These are phyloP conservation scores for Pinna nobilis DNA, from an alignment of 1,140 invertebrate species.

Conservation along the genomic window DNA sequence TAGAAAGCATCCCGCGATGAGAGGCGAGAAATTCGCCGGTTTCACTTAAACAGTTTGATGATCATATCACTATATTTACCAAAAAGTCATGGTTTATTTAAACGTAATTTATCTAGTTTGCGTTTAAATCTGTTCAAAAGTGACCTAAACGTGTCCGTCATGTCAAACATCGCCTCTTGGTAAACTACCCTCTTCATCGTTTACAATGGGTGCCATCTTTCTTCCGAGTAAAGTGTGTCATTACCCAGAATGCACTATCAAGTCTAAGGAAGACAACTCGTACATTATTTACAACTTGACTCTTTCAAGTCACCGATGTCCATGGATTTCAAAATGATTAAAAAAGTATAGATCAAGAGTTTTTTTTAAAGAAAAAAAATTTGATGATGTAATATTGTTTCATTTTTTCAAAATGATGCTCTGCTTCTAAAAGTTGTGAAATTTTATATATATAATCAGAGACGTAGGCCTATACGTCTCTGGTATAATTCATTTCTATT, in stretches of 20 bases:
- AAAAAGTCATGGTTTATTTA: neutral
- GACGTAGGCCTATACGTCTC: too few species aligned
- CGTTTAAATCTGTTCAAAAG: constrained; percentile 23
- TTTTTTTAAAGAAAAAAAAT: too few species aligned
- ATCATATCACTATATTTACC: neutral
- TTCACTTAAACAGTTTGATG: neutral
- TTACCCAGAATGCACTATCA: constrained; percentile 42
- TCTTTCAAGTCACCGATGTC: neutral
- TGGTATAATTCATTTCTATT: too few species aligned
- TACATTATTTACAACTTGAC: neutral
- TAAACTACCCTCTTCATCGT: constrained; percentile 32
- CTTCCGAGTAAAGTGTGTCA: constrained; percentile 46
- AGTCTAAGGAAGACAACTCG: constrained; percentile 41
- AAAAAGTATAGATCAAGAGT: too few species aligned
- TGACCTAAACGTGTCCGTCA: constrained; percentile 24
- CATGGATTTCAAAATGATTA: neutral
- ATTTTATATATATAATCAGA: too few species aligned
- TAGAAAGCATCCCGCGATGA: constrained; percentile 15
- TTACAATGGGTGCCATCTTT: constrained; percentile 44
- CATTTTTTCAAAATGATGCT: too few species aligned
- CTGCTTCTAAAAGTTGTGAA: too few species aligned
- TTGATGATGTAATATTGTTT: too few species aligned
- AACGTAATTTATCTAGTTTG: constrained; percentile 17
- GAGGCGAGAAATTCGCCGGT: constrained; percentile 6
- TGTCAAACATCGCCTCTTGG: constrained; percentile 28